Percentiles rank a stretch among this genome's conserved stretches.
These are phyloP conservation scores for Megaceryle maxima DNA, from an alignment of 2,113 vertebrate species.

Conservation along the genomic window DNA sequence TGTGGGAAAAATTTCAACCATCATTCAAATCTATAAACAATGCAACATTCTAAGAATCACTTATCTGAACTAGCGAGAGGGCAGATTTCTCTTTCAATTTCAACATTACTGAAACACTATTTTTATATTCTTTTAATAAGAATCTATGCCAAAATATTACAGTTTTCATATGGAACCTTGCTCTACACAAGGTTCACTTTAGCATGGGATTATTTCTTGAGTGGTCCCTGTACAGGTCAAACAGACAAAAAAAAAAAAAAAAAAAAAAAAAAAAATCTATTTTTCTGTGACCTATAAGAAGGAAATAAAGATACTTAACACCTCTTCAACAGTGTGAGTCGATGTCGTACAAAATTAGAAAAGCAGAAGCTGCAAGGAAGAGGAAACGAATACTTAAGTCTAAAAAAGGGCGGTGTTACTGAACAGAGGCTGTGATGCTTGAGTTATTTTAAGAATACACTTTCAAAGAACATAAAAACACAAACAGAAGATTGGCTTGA, in stretches of 20 bases:
- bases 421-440: background rate
- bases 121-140: conserved; percentile 38
- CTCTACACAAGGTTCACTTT: conserved; percentile 43
- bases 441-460: background rate
- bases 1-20: conserved; percentile 62
- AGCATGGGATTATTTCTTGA: background rate
- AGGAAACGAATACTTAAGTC: background rate
- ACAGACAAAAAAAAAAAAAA: background rate
- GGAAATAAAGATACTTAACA: conserved; percentile 35
- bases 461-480: background rate
- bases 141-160: background rate
- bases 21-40: conserved; percentile 53
- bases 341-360: background rate
- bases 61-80: background rate
- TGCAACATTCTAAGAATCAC: conserved; percentile 45
- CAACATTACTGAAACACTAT: conserved; percentile 16
- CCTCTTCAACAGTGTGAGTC: background rate
- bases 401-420: background rate
- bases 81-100: conserved; percentile 26
- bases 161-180: background rate
- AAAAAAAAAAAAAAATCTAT: background rate
- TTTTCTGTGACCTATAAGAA: background rate
- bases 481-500: background rate
- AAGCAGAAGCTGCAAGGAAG: background rate
- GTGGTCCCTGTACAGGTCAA: background rate